Evolutionary conservation across 2,113 vertebrate species (phyloP).

Genomic region (Thymallus thymallus): DNA sequence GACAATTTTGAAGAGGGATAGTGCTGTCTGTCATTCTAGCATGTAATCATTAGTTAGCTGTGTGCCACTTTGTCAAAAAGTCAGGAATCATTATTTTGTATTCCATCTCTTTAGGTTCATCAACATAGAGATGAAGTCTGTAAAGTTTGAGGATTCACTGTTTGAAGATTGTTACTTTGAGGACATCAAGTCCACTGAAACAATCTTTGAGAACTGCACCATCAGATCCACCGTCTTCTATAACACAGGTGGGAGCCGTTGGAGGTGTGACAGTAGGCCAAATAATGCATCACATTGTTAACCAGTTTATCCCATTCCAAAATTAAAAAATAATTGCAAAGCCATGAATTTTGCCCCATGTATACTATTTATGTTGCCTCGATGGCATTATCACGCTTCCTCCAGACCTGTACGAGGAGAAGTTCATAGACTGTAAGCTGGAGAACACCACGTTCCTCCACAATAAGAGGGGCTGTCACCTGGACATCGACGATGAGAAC

Average conservation of each 20-base stretch:
- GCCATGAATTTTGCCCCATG: not conserved
- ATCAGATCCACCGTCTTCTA: constrained; percentile 84
- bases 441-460: constrained; percentile 80
- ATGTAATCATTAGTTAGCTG: not conserved
- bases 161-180: constrained; percentile 93
- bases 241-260: constrained; percentile 82
- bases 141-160: constrained; percentile 88
- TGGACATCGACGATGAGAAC: constrained; percentile 85
- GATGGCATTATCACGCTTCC: constrained; percentile 25
- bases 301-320: not conserved
- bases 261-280: not conserved
- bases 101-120: constrained; percentile 80
- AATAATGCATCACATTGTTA: not conserved
- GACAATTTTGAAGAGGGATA: not conserved
- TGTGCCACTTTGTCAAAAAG: not conserved
- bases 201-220: constrained; percentile 92
- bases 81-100: constrained; percentile 1
- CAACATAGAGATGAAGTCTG: constrained; percentile 89
- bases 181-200: constrained; percentile 87
- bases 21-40: not conserved
- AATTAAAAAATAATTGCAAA: constrained; percentile 13
- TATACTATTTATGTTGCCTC: not conserved
- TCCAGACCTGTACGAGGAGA: constrained; percentile 85
- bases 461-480: constrained; percentile 85
- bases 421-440: constrained; percentile 85